phyloP scores from a whole-genome alignment of 1,140 invertebrate genomes.

The Bombus soroeensis region DNA sequence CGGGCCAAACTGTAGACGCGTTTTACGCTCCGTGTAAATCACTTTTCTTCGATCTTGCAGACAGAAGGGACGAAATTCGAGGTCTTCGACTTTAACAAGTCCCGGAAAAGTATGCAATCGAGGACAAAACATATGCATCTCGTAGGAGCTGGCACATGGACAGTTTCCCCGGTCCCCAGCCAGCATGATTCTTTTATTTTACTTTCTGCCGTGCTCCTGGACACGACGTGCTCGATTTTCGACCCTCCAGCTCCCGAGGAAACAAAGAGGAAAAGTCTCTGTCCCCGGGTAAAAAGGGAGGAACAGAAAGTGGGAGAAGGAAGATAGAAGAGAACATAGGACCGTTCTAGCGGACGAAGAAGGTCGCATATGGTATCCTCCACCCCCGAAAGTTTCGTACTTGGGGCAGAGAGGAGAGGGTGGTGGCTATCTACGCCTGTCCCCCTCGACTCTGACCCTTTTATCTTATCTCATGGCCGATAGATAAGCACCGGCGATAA shows the following conservation, averaged over 20 bases:
- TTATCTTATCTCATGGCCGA: constrained; percentile 79
- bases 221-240: constrained; percentile 70
- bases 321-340: constrained; percentile 43
- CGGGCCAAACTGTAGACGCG: no score
- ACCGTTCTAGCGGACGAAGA: constrained; percentile 8
- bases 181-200: constrained; percentile 82
- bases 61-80: neutral
- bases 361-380: constrained; percentile 51
- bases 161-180: constrained; percentile 71
- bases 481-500: constrained; percentile 73
- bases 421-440: constrained; percentile 72
- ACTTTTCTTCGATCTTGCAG: neutral
- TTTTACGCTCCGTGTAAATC: neutral
- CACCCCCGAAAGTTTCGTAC: constrained; percentile 67
- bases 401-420: neutral
- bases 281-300: neutral
- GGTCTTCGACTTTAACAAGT: constrained; percentile 26
- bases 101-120: constrained; percentile 2
- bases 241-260: constrained; percentile 45
- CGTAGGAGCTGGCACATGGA: constrained; percentile 45
- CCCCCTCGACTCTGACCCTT: constrained; percentile 60
- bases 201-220: constrained; percentile 74
- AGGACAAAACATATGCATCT: constrained; percentile 62
- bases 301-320: constrained; percentile 26
- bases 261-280: constrained; percentile 43